Percentiles rank a stretch among this genome's conserved stretches.
Evolutionary conservation across 2,113 vertebrate genomes (phyloP).

Genomic region (Pseudorhombus dupliciocellatus): DNA sequence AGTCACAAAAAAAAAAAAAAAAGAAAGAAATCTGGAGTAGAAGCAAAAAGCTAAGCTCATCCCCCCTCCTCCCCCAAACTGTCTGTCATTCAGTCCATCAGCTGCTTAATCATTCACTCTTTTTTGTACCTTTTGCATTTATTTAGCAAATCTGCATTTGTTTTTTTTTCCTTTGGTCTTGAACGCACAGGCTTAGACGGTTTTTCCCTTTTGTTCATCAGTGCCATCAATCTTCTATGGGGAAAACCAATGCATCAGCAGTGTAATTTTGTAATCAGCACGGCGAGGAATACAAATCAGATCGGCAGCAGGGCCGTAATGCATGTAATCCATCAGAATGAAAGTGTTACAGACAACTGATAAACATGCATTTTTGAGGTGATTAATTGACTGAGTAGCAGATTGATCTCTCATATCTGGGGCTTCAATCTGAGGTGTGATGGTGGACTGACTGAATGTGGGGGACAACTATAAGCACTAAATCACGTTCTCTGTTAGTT

Average conservation of each 20-base stretch:
- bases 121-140: conserved; percentile 39
- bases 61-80: conserved; percentile 5
- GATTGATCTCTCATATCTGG: conserved; percentile 68
- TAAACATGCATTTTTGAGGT: conserved; percentile 76
- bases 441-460: conserved; percentile 1
- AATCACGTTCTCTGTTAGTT: conserved; percentile 43
- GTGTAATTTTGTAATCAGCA: conserved; percentile 80
- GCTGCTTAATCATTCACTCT: conserved; percentile 31
- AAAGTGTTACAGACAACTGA: conserved; percentile 75
- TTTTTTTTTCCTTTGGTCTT: conserved; percentile 13
- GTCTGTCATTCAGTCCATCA: conserved; percentile 56
- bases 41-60: conserved; percentile 49
- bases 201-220: conserved; percentile 65
- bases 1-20: conserved; percentile 50
- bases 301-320: conserved; percentile 71
- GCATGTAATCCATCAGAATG: conserved; percentile 79
- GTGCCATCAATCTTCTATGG: conserved; percentile 71
- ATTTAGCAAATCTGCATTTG: conserved; percentile 21
- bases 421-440: conserved; percentile 39
- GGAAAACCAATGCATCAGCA: conserved; percentile 79
- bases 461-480: conserved; percentile 6
- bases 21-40: conserved; percentile 40
- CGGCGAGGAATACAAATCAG: conserved; percentile 80
- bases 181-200: conserved; percentile 11
- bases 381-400: conserved; percentile 75